Percentiles rank a stretch among this genome's conserved stretches.
These are phyloP conservation scores for Oryctolagus cuniculus DNA, from an alignment of 2,113 vertebrate species.

Conservation along the genomic window DNA sequence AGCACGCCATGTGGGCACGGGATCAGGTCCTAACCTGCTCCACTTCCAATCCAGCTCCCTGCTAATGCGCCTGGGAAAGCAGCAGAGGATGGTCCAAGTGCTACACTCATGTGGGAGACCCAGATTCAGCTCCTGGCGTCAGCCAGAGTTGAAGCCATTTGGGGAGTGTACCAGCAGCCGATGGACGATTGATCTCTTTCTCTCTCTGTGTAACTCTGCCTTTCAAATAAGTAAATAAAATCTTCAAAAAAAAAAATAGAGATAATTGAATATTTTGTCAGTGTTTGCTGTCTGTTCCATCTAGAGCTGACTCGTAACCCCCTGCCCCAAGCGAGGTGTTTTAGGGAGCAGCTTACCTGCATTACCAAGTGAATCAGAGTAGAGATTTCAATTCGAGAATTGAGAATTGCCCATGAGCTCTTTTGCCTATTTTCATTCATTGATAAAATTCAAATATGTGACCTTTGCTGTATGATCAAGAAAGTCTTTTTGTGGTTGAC, in stretches of 20 bases:
- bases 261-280: background rate
- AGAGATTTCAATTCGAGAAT: background rate
- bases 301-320: background rate
- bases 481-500: background rate
- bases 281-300: background rate
- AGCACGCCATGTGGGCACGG: too few relatives aligned
- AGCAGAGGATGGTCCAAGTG: too few relatives aligned
- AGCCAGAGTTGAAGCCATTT: too few relatives aligned
- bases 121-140: too few relatives aligned
- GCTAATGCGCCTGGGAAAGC: too few relatives aligned
- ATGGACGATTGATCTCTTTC: too few relatives aligned
- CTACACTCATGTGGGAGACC: too few relatives aligned
- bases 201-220: too few relatives aligned
- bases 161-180: too few relatives aligned
- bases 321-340: background rate
- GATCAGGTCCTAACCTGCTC: too few relatives aligned
- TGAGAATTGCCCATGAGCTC: background rate
- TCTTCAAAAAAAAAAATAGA: background rate
- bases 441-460: background rate
- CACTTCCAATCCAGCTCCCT: too few relatives aligned
- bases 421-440: background rate
- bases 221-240: too few relatives aligned
- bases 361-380: background rate
- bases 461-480: background rate
- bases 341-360: background rate